Evolutionary conservation across 2,113 vertebrate species (phyloP), one percentile per base, ranked within the genome.

Genomic region (Anser brachyrhynchus): DNA sequence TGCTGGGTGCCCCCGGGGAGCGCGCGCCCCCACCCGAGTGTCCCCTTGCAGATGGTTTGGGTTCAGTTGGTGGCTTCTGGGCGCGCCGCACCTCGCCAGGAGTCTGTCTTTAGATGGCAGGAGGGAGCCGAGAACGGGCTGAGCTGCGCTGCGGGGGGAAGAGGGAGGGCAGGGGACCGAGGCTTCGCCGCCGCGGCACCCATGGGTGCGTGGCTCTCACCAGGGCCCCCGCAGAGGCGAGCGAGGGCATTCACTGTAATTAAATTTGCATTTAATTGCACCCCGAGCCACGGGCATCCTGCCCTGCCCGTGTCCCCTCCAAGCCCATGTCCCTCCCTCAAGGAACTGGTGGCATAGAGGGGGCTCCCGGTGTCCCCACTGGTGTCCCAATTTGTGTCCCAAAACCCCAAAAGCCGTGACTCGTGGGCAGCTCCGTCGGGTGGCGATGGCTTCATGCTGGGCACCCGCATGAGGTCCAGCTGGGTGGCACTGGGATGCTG

Each of bases 91-190:
- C 82, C 93, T 82, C 85, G 93, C 49, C 19, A 79, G 89, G 84
- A 95, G 87, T 82, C 96, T 11, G 93, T 92, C 97, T 96, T 95
- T 97, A 92, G 96, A 90, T 95, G 95, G 96, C 96, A 93, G 96
- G 94, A 4, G 7, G 95, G 95, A 94, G 94, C 95, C 10, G 84
- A 89, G 95, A 94, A 94, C 87, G 58, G 5, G 35, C 91, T 95
- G 77, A 96, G 96, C 94, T 10, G 33, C 74, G 57, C 28, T 37
- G 49, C 61, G n/a, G 93, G 58, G n/a, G 88, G 92, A 59, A 14
- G 83, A 87, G 37, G 90, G 80, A 88, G 92, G 86, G 73, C 77
- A 15, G 66, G 7, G 35, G 69, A 69, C 35, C 67, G 94, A 52
- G 86, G 37, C 9, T 87, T 84, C 85, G 82, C 69, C 62, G 88